Conservation (phyloP, 2,113 vertebrate species). For the Xyrauchen texanus region DNA sequence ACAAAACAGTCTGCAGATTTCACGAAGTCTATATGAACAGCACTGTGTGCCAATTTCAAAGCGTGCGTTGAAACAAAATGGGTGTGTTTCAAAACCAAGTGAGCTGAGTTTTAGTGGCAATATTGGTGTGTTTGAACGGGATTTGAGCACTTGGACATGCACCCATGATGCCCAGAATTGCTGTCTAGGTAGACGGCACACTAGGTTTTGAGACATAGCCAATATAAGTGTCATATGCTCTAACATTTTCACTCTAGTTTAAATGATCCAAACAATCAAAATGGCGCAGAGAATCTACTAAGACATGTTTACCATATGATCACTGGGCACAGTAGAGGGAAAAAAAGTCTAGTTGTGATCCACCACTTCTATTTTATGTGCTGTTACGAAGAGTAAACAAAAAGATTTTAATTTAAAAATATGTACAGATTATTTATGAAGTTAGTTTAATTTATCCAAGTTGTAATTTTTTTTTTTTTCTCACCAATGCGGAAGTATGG, state of each 20-base stretch:
- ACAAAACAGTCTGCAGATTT: too few species aligned
- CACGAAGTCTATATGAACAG: too few species aligned
- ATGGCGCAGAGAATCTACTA: not conserved
- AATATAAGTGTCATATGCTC: not conserved
- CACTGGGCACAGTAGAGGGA: constrained; percentile 65
- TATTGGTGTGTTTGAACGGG: too few species aligned
- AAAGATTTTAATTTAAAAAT: constrained; percentile 31
- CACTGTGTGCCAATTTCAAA: too few species aligned
- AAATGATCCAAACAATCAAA: not conserved
- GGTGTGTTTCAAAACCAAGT: too few species aligned
- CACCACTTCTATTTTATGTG: constrained; percentile 61
- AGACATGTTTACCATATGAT: constrained; percentile 56
- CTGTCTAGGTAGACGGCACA: too few species aligned
- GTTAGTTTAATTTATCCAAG: constrained; percentile 73
- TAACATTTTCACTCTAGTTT: not conserved
- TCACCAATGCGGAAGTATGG: constrained; percentile 56
- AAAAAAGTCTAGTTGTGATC: constrained; percentile 83
- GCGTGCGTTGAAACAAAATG: too few species aligned
- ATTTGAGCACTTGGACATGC: not conserved
- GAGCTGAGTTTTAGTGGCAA: not conserved
- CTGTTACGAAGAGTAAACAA: constrained; percentile 38
- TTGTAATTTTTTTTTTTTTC: constrained; percentile 59
- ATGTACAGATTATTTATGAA: constrained; percentile 66
- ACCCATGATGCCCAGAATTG: not conserved
- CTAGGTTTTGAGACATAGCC: not conserved